Base-by-base conservation (phyloP, 2,113 vertebrate species). In the Anolis carolinensis region DNA sequence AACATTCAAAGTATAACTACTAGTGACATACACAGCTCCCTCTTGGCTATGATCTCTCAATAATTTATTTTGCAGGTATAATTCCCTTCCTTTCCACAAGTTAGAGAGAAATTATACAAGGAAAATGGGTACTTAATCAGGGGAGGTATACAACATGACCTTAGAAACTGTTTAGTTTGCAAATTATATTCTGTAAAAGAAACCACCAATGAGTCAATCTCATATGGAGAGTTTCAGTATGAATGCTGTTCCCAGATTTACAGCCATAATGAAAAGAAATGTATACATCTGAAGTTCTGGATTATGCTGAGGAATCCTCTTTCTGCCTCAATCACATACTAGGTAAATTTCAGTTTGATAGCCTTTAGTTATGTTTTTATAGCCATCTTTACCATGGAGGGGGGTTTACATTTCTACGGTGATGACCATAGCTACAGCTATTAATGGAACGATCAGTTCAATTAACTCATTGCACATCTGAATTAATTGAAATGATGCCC, bases 31-130 rank as follows among this genome's bases (percentile, higher is more conserved):
- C 8, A 32, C 59, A 25, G 13, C 86, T 81, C 84, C 80, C n/a
- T 85, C 86, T 62, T 90, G 73, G 74, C 79, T 92, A 77, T 77
- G 39, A 87, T 23, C 79, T 78, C 32, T 55, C 85, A 32, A 25
- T 32, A 62, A 88, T 52, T 20, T 74, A 76, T 68, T 83, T 63
- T 87, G 14, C 74, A 86, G 83, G 68, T 71, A 86, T 84, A 87
- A 59, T 74, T 81, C 74, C 25, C 63, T 92, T 81, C 27, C 50
- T 91, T 87, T 85, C 81, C 89, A 87, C 7, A 3, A 86, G 74
- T 11, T 16, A 39, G 36, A 32, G 59, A 20, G 75, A 86, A 63
- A 18, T 34, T 86, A 80, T 52, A 81, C 52, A 25, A 21, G 0
- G 89, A 88, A 86, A 32, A 32, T 0, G 30, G 72, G 14, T 36